A percentile compares a stretch with the other conserved stretches of the same genome.
Evolutionary conservation across 1,140 invertebrate species (phyloP).

Genomic region (Aleiodes sp.): DNA sequence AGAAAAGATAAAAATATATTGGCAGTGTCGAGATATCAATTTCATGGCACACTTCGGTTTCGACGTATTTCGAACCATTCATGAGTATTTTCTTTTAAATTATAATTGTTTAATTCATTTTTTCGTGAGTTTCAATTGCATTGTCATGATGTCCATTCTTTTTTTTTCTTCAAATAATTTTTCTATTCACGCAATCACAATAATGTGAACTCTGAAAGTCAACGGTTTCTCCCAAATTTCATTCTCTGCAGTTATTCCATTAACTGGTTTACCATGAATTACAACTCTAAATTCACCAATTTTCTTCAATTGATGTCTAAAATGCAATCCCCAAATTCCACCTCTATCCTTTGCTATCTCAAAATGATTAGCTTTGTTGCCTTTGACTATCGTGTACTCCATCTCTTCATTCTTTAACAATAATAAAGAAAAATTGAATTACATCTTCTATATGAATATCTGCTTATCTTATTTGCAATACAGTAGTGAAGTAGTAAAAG

Average conservation of each 20-base stretch:
- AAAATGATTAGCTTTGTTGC: slow-evolving; percentile 74
- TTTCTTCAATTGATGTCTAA: slow-evolving; percentile 68
- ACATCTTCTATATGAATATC: not conserved
- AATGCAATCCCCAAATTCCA: slow-evolving; percentile 72
- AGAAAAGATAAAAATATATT: not conserved
- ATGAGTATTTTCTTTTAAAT: not conserved
- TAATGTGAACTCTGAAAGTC: slow-evolving; percentile 64
- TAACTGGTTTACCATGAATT: slow-evolving; percentile 66
- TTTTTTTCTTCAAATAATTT: slow-evolving; percentile 8
- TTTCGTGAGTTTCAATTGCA: not conserved
- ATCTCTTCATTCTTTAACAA: slow-evolving; percentile 69
- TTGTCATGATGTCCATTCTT: not conserved
- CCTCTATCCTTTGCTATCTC: slow-evolving; percentile 72
- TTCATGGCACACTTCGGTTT: not conserved
- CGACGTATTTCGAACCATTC: too few relatives aligned
- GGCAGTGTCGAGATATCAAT: slow-evolving; percentile 29
- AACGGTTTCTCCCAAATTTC: slow-evolving; percentile 68
- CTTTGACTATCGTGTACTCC: slow-evolving; percentile 72
- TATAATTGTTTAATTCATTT: not conserved
- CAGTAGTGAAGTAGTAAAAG: too few relatives aligned
- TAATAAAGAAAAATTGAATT: slow-evolving; percentile 31
- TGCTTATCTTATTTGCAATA: not conserved
- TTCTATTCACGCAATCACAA: slow-evolving; percentile 59
- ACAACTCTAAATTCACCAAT: slow-evolving; percentile 69
- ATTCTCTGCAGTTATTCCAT: slow-evolving; percentile 44